Conservation (phyloP, 1,140 invertebrate genomes). For the Ceratitis capitata region DNA sequence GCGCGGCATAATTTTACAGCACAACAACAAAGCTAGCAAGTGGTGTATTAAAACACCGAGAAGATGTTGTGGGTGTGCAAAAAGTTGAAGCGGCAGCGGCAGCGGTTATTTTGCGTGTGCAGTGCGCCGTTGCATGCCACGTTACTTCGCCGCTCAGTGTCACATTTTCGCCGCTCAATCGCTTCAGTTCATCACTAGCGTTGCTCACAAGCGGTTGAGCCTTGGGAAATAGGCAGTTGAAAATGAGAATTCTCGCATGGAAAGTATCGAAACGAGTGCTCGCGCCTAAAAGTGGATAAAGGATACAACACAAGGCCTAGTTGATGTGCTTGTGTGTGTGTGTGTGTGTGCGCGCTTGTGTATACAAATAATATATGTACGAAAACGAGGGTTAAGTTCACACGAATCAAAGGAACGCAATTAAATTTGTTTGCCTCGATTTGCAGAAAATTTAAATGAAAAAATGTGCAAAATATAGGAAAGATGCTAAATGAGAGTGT, state of each 20-base stretch:
- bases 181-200: not conserved
- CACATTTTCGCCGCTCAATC: not conserved
- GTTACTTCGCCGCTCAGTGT: not conserved
- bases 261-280: slow-evolving; percentile 10
- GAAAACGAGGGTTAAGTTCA: slow-evolving; percentile 29
- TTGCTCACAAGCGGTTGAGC: not conserved
- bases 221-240: not conserved
- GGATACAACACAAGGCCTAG: not conserved
- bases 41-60: not conserved
- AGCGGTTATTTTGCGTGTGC: not conserved
- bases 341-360: not conserved
- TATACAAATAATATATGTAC: not conserved
- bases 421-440: not conserved
- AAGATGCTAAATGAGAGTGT: not conserved
- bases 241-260: not conserved
- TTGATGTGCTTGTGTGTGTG: not conserved
- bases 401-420: not conserved
- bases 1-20: not conserved
- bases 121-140: not conserved
- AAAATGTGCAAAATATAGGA: not conserved
- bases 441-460: not conserved
- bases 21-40: not conserved
- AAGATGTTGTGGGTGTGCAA: not conserved
- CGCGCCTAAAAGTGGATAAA: slow-evolving; percentile 30
- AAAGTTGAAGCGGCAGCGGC: not conserved